A percentile compares a stretch with the other conserved stretches of the same genome.
Evolutionary conservation across 2,113 vertebrate species (phyloP).

Genomic region (Tenebrosternarchus preto): DNA sequence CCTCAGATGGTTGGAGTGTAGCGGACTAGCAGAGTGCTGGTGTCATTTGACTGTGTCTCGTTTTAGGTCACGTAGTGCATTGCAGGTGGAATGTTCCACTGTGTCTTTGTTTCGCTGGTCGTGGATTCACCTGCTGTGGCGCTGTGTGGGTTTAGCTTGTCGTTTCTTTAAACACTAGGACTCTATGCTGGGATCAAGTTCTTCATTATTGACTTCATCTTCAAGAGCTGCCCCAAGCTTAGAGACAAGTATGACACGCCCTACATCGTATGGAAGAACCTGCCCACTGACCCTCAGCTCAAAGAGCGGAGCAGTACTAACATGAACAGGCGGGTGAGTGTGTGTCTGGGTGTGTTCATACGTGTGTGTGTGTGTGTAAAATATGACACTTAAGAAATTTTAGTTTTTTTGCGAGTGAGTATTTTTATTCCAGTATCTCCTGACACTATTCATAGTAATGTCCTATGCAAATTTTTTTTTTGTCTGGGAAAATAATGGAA

Average conservation of each 20-base stretch:
- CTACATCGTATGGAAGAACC: conserved; percentile 87
- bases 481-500: not conserved
- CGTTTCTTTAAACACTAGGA: conserved; percentile 67
- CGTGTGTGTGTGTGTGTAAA: too few relatives aligned
- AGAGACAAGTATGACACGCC: conserved; percentile 91
- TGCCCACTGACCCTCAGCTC: conserved; percentile 94
- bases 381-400: too few relatives aligned
- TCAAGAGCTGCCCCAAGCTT: conserved; percentile 91
- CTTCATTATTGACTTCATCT: conserved; percentile 95
- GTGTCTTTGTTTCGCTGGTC: not conserved
- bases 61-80: too few relatives aligned
- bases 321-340: conserved; percentile 81
- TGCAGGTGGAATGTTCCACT: not conserved
- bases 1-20: too few relatives aligned
- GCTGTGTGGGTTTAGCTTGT: not conserved
- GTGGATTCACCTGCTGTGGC: not conserved
- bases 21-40: too few relatives aligned
- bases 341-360: not conserved
- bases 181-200: conserved; percentile 93
- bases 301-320: conserved; percentile 82
- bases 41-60: not conserved
- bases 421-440: too few relatives aligned
- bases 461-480: not conserved
- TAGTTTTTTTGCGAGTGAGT: too few relatives aligned
- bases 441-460: too few relatives aligned